Conservation (phyloP, 2,797 vertebrate genomes). For the Protosalanx chinensis region DNA sequence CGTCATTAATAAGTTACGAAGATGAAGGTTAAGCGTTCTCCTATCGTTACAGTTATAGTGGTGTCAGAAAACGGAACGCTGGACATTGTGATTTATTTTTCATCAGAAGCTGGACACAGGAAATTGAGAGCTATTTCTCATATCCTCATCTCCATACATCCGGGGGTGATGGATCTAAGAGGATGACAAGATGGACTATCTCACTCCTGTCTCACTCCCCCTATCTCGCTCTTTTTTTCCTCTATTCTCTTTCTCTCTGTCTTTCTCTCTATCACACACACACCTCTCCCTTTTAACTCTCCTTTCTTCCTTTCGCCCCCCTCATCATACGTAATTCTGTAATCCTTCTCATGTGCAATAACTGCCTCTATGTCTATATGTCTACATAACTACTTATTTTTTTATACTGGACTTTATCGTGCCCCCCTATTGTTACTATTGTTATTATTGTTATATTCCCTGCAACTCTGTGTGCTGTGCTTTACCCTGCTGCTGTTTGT, state of each 20-base stretch:
- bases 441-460: too few relatives aligned
- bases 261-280: neutral
- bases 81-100: slow-evolving; percentile 8
- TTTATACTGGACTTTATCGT: too few relatives aligned
- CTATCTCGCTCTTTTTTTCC: neutral
- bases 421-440: too few relatives aligned
- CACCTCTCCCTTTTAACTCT: neutral
- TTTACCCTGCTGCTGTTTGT: too few relatives aligned
- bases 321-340: too few relatives aligned
- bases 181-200: slow-evolving; percentile 7
- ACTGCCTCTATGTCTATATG: too few relatives aligned
- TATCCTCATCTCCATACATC: slow-evolving; percentile 32
- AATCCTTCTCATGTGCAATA: too few relatives aligned
- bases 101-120: slow-evolving; percentile 19
- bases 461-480: too few relatives aligned
- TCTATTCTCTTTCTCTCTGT: neutral
- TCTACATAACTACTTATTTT: too few relatives aligned
- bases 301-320: neutral
- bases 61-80: slow-evolving; percentile 14
- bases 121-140: slow-evolving; percentile 47
- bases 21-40: neutral
- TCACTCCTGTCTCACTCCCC: neutral
- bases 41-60: neutral
- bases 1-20: slow-evolving; percentile 30
- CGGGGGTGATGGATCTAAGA: slow-evolving; percentile 21